Evolutionary conservation across 2,113 vertebrate genomes (phyloP).

Genomic region (Callocephalon fimbriatum): DNA sequence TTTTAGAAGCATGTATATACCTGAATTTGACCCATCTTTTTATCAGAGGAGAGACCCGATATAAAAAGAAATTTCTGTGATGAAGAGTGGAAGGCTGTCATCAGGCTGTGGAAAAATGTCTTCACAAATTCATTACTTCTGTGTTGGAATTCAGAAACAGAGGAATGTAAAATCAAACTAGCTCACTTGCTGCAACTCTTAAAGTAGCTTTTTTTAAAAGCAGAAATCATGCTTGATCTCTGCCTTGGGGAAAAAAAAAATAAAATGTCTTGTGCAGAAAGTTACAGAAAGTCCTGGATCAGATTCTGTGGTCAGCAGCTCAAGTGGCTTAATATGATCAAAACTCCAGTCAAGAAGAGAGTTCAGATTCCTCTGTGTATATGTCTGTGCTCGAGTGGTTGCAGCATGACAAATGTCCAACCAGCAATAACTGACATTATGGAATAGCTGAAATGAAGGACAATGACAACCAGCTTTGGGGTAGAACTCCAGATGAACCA

Average conservation of each 20-base stretch:
- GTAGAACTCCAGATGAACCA: not conserved
- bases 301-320: not conserved
- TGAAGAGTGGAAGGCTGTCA: not conserved
- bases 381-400: fast-evolving
- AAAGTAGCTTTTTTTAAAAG: not conserved
- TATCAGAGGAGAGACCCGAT: not conserved
- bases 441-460: not conserved
- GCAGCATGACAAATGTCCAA: not conserved
- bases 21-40: not conserved
- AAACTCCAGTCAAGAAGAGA: not conserved
- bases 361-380: not conserved
- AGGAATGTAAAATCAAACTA: not conserved
- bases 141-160: not conserved
- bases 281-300: not conserved
- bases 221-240: not conserved
- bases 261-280: not conserved
- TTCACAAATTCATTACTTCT: not conserved
- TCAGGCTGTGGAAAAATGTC: not conserved
- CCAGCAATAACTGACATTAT: not conserved
- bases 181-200: not conserved
- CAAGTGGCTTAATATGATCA: not conserved
- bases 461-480: fast-evolving
- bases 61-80: not conserved
- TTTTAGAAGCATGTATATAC: not conserved
- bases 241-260: not conserved